Evolutionary conservation across 53 echinoderm and acorn worm genomes (phyloP), one percentile per base, ranked within the genome.

Genomic region (Echinometra lucunter): DNA sequence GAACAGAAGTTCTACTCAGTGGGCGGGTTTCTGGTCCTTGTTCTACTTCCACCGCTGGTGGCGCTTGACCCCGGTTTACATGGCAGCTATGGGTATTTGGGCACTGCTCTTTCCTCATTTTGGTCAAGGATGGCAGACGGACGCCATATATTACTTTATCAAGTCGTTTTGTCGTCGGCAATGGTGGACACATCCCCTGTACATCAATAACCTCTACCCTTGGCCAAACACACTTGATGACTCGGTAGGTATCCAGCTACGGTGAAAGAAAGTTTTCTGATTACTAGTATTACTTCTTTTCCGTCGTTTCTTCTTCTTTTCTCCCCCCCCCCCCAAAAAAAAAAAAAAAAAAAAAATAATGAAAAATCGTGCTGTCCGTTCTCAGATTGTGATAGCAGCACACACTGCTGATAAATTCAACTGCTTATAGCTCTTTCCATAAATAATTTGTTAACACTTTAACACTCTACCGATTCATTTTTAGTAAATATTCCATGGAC

Each of bases 31-130:
- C 58, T 97, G 97, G 97, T 66, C 94, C 11, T 27, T 96, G 60
- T 97, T 93, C 90, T 97, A 97, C 94, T 95, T 97, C 82, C 97
- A 97, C 90, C 97, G 97, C 9, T 95, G 91, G 91, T 97, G 97
- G 97, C 95, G 97, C 25, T 82, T 97, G 18, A 97, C 97, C 28
- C 97, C 97, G 3, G 80, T 94, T 57, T 96, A 96, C 88, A 95
- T 95, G 94, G 90, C 96, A 21, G 88, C 91, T 3, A 53, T 97
- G 66, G 95, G 88, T n/a, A 94, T 96, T 5, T 91, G 34, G 1
- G 92, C 94, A 2, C 91, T 95, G 1, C 37, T 97, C 63, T 0
- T 42, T 0, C 35, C 91, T 15, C 94, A 96, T 55, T 90, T 97
- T 28, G 96, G 96, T 19, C 45, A 92, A 11, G 97, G 97, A n/a